Evolutionary conservation across 2,797 vertebrate species (phyloP).

Genomic region (Chiloscyllium punctatum): DNA sequence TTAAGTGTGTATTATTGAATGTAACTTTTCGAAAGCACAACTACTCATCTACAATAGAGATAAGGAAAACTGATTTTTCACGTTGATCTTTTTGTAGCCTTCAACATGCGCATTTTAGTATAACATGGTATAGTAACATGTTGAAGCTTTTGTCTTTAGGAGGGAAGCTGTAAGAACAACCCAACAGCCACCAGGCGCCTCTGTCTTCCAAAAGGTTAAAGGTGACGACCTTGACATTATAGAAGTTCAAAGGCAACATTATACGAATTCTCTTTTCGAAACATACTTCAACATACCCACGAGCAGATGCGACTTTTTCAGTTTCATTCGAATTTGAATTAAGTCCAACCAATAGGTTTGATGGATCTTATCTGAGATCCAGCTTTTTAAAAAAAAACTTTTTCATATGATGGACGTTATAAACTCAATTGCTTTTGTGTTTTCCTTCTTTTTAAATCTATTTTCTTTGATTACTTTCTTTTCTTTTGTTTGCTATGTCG

Average conservation of each 20-base stretch:
- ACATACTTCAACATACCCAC: neutral
- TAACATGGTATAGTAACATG: neutral
- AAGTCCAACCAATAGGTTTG: neutral
- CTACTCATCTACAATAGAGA: neutral
- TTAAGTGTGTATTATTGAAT: neutral
- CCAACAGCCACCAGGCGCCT: slow-evolving; percentile 66
- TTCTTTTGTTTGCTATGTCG: slow-evolving; percentile 65
- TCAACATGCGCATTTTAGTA: neutral
- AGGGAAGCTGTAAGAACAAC: slow-evolving; percentile 22
- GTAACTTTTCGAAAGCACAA: neutral
- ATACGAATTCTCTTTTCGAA: slow-evolving; percentile 18
- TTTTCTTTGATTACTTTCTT: slow-evolving; percentile 47
- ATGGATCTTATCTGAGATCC: neutral
- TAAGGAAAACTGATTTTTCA: neutral
- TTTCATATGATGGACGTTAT: neutral
- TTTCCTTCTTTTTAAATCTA: neutral
- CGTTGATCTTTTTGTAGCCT: neutral
- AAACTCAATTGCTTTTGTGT: neutral
- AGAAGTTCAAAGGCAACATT: slow-evolving; percentile 75
- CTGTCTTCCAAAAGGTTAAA: slow-evolving; percentile 79
- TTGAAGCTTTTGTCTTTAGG: neutral
- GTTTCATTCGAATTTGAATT: neutral
- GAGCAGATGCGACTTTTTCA: neutral
- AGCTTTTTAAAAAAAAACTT: neutral
- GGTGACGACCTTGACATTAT: slow-evolving; percentile 82